These are phyloP conservation scores for Clamator glandarius DNA, from an alignment of 2,797 vertebrate species.

Conservation along the genomic window DNA sequence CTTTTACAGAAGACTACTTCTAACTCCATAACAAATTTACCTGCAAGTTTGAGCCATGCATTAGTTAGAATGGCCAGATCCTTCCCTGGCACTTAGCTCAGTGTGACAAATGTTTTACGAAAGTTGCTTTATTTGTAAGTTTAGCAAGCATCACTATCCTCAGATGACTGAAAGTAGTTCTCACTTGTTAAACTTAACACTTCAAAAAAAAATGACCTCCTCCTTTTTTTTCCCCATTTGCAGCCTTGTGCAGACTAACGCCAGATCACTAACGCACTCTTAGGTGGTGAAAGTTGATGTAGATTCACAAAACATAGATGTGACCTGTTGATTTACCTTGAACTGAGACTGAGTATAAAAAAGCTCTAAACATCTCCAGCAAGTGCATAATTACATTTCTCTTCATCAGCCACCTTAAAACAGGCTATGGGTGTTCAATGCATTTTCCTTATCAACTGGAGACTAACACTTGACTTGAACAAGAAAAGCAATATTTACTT, in stretches of 20 bases:
- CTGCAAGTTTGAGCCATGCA: neutral
- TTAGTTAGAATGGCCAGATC: neutral
- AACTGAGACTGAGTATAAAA: neutral
- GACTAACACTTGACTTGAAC: slow-evolving; percentile 15
- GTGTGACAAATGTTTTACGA: neutral
- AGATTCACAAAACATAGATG: neutral
- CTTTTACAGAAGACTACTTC: neutral
- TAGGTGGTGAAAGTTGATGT: neutral
- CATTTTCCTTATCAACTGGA: neutral
- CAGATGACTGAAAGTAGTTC: neutral
- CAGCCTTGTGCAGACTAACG: neutral
- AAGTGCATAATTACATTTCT: slow-evolving; percentile 28
- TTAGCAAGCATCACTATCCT: neutral
- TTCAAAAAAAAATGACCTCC: neutral
- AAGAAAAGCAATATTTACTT: neutral
- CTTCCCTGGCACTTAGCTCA: neutral
- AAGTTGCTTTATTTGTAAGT: neutral
- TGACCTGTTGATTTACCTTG: neutral
- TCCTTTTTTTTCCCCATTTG: neutral
- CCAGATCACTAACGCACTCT: neutral
- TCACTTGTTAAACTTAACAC: neutral
- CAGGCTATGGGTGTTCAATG: neutral
- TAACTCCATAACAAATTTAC: neutral
- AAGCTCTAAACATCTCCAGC: neutral
- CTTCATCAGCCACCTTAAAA: neutral